A percentile compares a stretch with the other conserved stretches of the same genome.
phyloP scores from a whole-genome alignment of 1,140 invertebrate species.

The Drosophila pandora region DNA sequence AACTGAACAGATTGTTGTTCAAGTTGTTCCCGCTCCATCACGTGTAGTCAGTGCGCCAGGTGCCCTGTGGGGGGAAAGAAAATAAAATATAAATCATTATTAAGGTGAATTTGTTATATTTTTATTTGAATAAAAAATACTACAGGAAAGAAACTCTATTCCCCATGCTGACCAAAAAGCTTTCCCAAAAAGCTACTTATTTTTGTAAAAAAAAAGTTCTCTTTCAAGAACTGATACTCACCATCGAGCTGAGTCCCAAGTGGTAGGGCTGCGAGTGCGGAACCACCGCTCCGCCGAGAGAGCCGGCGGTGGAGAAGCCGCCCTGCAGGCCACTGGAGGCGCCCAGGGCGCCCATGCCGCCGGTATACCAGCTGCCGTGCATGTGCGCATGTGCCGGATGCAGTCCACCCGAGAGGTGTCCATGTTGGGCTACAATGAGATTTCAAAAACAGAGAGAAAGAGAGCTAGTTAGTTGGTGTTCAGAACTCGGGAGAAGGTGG shows the following conservation, averaged over 20 bases:
- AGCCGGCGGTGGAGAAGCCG: constrained; percentile 82
- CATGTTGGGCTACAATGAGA: constrained; percentile 81
- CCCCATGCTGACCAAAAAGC: constrained; percentile 3
- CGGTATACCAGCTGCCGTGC: constrained; percentile 83
- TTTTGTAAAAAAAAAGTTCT: constrained; percentile 29
- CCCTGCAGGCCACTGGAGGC: constrained; percentile 83
- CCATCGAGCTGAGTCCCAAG: constrained; percentile 83
- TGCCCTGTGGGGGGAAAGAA: constrained; percentile 59
- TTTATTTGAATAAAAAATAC: not conserved
- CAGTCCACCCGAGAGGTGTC: constrained; percentile 83
- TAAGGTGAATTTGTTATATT: constrained; percentile 1
- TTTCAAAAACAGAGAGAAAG: constrained; percentile 2
- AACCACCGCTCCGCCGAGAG: constrained; percentile 80
- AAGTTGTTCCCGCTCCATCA: constrained; percentile 84
- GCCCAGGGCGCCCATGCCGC: constrained; percentile 83
- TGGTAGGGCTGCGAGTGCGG: constrained; percentile 83
- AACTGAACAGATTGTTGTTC: constrained; percentile 83
- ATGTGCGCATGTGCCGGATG: constrained; percentile 84
- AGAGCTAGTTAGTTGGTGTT: constrained; percentile 26
- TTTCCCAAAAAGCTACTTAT: constrained; percentile 35
- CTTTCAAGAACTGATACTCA: constrained; percentile 50
- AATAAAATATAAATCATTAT: constrained; percentile 38
- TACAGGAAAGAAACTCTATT: not conserved
- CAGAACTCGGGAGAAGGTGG: constrained; percentile 1
- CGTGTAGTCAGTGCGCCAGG: constrained; percentile 84